Evolutionary conservation across 2,113 vertebrate genomes (phyloP).

Genomic region (Podarcis cretensis): DNA sequence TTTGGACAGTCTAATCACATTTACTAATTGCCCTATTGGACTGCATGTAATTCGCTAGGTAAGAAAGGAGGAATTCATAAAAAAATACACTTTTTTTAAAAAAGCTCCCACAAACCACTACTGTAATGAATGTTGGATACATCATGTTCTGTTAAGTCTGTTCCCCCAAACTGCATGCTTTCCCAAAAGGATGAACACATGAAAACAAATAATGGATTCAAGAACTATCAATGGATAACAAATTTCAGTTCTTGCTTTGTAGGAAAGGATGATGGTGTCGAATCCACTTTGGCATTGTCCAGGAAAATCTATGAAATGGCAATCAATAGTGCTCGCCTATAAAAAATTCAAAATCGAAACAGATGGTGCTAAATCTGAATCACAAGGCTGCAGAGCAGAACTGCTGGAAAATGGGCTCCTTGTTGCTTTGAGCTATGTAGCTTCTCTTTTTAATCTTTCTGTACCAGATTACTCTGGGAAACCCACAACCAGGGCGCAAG

Average conservation of each 20-base stretch:
- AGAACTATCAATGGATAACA: neutral
- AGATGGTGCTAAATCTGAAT: neutral
- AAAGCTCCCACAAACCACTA: neutral
- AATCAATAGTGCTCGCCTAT: neutral
- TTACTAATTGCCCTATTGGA: slow-evolving; percentile 56
- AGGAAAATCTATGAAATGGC: neutral
- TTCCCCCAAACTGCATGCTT: neutral
- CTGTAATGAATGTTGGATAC: neutral
- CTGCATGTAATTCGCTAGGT: slow-evolving; percentile 47
- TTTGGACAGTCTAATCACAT: slow-evolving; percentile 43
- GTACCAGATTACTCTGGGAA: too few species aligned
- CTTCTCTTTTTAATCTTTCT: neutral
- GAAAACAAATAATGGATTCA: neutral
- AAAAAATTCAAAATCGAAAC: neutral
- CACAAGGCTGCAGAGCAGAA: neutral
- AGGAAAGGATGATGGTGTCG: too few species aligned
- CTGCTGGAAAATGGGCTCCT: too few species aligned
- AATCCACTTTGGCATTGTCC: neutral
- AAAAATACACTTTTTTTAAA: neutral
- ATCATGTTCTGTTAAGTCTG: neutral
- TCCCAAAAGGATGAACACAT: neutral
- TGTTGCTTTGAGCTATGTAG: neutral
- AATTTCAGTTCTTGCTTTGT: neutral
- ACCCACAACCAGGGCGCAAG: too few species aligned
- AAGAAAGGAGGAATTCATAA: neutral